A percentile compares a stretch with the other conserved stretches of the same genome.
These are phyloP conservation scores for Aegypius monachus DNA, from an alignment of 2,113 vertebrate genomes.

Conservation along the genomic window DNA sequence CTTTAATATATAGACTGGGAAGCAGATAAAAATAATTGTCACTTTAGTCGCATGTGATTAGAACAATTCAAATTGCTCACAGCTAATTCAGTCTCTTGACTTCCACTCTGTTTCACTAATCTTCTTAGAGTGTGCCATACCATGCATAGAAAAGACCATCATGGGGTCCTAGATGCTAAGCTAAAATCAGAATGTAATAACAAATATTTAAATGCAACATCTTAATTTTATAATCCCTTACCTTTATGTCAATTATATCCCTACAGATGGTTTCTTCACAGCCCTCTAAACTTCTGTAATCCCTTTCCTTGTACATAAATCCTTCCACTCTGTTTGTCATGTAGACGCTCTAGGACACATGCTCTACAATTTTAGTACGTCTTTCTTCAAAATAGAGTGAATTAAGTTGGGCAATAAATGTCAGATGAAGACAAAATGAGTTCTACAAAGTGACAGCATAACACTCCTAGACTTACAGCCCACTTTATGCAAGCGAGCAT, in stretches of 20 bases:
- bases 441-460: conserved; percentile 28
- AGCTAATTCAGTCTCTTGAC: background rate
- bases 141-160: background rate
- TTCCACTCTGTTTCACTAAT: background rate
- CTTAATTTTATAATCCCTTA: background rate
- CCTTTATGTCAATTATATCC: background rate
- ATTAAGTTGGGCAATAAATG: conserved; percentile 23
- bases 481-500: background rate
- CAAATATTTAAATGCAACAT: background rate
- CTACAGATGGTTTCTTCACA: conserved; percentile 8
- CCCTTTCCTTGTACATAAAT: background rate
- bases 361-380: conserved; percentile 24
- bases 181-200: background rate
- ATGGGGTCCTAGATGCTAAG: background rate
- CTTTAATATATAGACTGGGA: background rate
- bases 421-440: conserved; percentile 35
- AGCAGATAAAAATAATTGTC: background rate
- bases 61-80: background rate
- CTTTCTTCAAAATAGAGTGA: conserved; percentile 9
- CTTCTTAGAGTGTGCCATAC: background rate
- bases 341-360: conserved; percentile 11
- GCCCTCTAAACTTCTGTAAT: conserved; percentile 12
- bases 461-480: conserved; percentile 22
- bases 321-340: conserved; percentile 28
- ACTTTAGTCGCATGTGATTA: background rate